Evolutionary conservation across 1,140 invertebrate species (phyloP), one percentile per base, ranked within the genome.

Genomic region (Fopius arisanus): DNA sequence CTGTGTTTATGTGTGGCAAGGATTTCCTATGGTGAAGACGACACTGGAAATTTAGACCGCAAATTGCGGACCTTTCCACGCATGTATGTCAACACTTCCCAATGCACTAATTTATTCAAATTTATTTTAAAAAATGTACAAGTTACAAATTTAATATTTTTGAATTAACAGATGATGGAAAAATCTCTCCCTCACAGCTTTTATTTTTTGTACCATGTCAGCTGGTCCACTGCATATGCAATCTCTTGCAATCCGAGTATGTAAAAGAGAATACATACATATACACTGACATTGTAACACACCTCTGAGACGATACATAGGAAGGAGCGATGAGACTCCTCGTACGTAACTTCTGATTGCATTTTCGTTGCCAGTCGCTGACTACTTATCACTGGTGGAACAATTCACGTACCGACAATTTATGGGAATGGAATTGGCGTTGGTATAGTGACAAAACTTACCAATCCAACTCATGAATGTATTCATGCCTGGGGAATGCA

Each of bases 21-120:
- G 48, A n/a, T 26, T 26, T 54, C 28, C 3, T 14, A 62, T 29
- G 14, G 26, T 28, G 28, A 3, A 43, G n/a, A n/a, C 9, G 28
- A 29, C 28, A 2, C 59, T 29, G 59, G 1, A 29, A 14, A 65
- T 67, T 73, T 73, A 48, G 33, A 37, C 62, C 41, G 65, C 29
- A 73, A 73, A 73, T 73, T 73, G 62, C 14, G 29, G n/a, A n/a
- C n/a, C n/a, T 37, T 67, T 31, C n/a, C n/a, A 51, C 23, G 41
- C 66, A 0, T 9, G 41, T 72, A 0, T 9, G 10, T 26, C 40
- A 10, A 9, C 37, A 40, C 23, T 23, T 41, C 23, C 23, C 14
- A 43, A 37, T 43, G 33, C 40, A 72, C 43, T 51, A 72, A 72
- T 66, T 59, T n/a, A n/a, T n/a, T n/a, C n/a, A n/a, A n/a, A n/a